phyloP scores from a whole-genome alignment of 2,888 invertebrate genomes.

The Xanthia icteritia region DNA sequence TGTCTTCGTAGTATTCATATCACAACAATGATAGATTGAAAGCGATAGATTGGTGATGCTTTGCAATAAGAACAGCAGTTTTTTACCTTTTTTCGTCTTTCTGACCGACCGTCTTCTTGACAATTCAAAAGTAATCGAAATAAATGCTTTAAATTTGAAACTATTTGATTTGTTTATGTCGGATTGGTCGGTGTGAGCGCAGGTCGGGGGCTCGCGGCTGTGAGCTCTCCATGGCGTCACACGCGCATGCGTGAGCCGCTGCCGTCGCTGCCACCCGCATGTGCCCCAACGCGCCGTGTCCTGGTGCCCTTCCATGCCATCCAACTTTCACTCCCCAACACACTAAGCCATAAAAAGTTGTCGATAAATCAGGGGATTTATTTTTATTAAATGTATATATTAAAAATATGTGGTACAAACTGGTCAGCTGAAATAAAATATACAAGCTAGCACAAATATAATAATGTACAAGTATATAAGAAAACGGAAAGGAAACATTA shows the following conservation, averaged over 20 bases:
- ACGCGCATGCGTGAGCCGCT: conserved; percentile 79
- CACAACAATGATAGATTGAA: not conserved
- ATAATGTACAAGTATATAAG: not conserved
- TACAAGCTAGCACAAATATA: not conserved
- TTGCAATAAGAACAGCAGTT: not conserved
- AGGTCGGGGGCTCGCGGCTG: conserved; percentile 41
- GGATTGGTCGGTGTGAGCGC: conserved; percentile 73
- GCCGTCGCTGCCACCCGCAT: conserved; percentile 68
- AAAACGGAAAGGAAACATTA: not conserved
- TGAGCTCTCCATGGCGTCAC: conserved; percentile 71
- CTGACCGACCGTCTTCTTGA: not conserved
- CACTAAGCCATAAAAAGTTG: conserved; percentile 68
- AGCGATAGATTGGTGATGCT: not conserved
- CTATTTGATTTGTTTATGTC: not conserved
- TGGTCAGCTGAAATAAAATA: not conserved
- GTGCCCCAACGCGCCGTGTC: conserved; percentile 79
- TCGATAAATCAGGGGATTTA: conserved; percentile 61
- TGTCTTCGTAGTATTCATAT: no score
- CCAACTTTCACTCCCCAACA: conserved; percentile 86
- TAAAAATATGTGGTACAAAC: not conserved
- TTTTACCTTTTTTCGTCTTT: not conserved
- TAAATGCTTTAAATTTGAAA: not conserved
- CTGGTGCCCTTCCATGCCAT: conserved; percentile 86
- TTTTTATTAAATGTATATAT: not conserved
- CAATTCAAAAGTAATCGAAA: not conserved